Conservation (phyloP, 2,113 vertebrate species). For the Vicugna pacos region DNA sequence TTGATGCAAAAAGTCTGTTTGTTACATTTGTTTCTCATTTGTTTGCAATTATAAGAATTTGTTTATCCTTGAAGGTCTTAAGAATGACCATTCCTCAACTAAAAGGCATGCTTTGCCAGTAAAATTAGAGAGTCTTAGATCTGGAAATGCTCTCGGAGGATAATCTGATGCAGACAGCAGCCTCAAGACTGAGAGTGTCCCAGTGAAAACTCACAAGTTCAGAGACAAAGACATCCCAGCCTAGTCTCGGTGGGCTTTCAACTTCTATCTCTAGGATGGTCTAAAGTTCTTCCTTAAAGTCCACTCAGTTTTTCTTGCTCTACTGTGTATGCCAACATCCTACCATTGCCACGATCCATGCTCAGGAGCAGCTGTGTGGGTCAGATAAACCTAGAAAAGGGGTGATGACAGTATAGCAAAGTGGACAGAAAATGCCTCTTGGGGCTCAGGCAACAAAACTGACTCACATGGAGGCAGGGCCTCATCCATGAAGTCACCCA, state of each 20-base stretch:
- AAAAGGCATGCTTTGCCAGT: slow-evolving; percentile 57
- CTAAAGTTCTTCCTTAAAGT: slow-evolving; percentile 2
- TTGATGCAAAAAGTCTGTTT: slow-evolving; percentile 54
- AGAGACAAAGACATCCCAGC: background rate
- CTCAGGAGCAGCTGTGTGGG: background rate
- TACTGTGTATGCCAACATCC: background rate
- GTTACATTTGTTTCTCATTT: slow-evolving; percentile 69
- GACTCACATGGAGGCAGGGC: background rate
- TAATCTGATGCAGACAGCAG: slow-evolving; percentile 52
- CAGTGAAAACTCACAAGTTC: background rate
- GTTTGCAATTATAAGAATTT: slow-evolving; percentile 68
- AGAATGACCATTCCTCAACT: slow-evolving; percentile 56
- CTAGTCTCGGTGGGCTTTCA: background rate
- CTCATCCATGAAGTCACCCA: background rate
- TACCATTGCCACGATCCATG: background rate
- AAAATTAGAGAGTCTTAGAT: slow-evolving; percentile 58
- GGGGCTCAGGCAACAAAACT: background rate
- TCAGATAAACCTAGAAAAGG: background rate
- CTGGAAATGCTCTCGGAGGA: slow-evolving; percentile 59
- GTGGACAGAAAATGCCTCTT: background rate
- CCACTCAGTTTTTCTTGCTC: background rate
- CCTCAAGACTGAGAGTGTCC: background rate
- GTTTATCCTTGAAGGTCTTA: slow-evolving; percentile 71
- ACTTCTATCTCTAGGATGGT: slow-evolving; percentile 6
- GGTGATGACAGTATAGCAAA: background rate